These are phyloP conservation scores for Drosophila sp. DNA, from an alignment of 1,140 invertebrate genomes.

Conservation along the genomic window DNA sequence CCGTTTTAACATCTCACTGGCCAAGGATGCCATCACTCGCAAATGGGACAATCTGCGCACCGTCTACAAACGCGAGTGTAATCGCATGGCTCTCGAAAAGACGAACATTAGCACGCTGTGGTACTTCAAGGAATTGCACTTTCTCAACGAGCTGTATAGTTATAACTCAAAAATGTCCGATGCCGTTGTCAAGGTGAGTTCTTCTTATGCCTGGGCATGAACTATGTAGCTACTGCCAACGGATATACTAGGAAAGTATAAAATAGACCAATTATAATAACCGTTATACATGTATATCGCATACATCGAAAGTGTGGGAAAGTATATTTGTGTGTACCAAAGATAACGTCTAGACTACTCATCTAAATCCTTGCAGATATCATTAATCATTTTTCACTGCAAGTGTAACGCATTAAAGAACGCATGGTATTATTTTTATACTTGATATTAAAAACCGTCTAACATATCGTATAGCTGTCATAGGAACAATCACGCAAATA, in stretches of 20 bases:
- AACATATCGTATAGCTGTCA: too few species aligned
- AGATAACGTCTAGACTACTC: too few species aligned
- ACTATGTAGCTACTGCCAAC: conserved; percentile 20
- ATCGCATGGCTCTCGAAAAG: conserved; percentile 79
- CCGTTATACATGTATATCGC: too few species aligned
- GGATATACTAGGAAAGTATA: conserved; percentile 4
- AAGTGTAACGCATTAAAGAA: too few species aligned
- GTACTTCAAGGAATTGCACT: conserved; percentile 80
- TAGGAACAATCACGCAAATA: too few species aligned
- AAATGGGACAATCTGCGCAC: conserved; percentile 83
- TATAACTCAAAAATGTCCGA: conserved; percentile 81
- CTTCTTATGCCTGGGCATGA: neutral
- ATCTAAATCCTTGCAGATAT: too few species aligned
- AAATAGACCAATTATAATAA: too few species aligned
- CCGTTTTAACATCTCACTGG: conserved; percentile 75
- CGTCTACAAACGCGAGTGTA: conserved; percentile 82
- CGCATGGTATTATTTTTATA: too few species aligned
- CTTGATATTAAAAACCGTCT: too few species aligned
- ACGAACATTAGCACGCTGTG: conserved; percentile 79
- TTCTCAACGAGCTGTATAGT: conserved; percentile 80
- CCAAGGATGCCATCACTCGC: conserved; percentile 78
- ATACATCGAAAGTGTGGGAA: too few species aligned
- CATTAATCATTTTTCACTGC: too few species aligned
- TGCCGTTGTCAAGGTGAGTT: conserved; percentile 72
- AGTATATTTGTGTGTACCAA: too few species aligned